Conservation (phyloP, 2,888 invertebrate species). For the Chaetogeoica ovagalla region DNA sequence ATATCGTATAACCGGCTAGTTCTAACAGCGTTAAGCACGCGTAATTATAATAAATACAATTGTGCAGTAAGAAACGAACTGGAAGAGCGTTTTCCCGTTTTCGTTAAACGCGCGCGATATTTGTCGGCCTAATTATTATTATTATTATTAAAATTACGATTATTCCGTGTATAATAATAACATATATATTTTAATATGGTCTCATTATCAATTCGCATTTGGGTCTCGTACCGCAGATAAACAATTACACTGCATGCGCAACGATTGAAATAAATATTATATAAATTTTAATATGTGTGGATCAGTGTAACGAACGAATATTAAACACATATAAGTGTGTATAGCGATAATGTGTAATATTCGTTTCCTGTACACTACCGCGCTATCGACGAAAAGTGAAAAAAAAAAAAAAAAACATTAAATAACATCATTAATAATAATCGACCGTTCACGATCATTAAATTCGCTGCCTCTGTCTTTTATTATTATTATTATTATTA, state of each 20-base stretch:
- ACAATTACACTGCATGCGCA: too few relatives aligned
- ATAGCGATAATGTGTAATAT: background rate
- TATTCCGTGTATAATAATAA: too few relatives aligned
- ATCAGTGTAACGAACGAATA: background rate
- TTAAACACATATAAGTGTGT: too few relatives aligned
- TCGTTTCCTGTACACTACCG: constrained; percentile 32
- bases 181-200: background rate
- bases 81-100: constrained; percentile 31
- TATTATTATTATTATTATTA: too few relatives aligned
- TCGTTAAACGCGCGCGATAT: constrained; percentile 3
- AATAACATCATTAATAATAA: background rate
- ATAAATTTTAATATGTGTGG: background rate
- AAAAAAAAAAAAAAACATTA: too few relatives aligned
- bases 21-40: too few relatives aligned
- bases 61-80: constrained; percentile 29
- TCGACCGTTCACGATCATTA: too few relatives aligned
- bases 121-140: constrained; percentile 51
- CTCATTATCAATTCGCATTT: constrained; percentile 39
- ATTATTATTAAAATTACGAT: background rate
- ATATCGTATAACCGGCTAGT: too few relatives aligned
- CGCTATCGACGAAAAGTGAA: background rate
- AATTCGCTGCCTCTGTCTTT: too few relatives aligned
- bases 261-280: background rate
- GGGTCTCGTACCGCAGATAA: constrained; percentile 14
- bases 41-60: too few relatives aligned